Evolutionary conservation across 2,113 vertebrate species (phyloP).

Genomic region (Amblyopsis rosae): DNA sequence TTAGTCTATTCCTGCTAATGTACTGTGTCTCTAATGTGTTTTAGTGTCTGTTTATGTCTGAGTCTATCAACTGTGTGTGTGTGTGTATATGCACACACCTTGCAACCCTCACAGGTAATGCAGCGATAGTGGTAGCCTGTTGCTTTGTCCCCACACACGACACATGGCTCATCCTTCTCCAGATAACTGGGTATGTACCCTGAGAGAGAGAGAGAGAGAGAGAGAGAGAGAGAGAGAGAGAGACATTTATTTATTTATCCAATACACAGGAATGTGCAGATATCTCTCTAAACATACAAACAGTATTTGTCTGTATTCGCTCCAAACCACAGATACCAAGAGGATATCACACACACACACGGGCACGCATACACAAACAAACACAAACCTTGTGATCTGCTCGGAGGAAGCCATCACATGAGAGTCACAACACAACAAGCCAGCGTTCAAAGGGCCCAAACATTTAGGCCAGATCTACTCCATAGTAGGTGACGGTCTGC

Average conservation of each 20-base stretch:
- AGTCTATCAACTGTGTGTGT: slow-evolving; percentile 44
- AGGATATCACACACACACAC: background rate
- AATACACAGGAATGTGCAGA: background rate
- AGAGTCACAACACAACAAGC: slow-evolving; percentile 1
- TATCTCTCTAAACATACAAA: background rate
- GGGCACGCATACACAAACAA: background rate
- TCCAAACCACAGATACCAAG: background rate
- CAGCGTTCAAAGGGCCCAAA: background rate
- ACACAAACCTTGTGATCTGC: background rate
- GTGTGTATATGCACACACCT: slow-evolving; percentile 73
- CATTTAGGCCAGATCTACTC: background rate
- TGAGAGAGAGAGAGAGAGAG: slow-evolving; percentile 46
- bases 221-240: slow-evolving; percentile 16
- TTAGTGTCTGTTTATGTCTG: background rate
- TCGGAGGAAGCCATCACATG: background rate
- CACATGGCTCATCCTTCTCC: slow-evolving; percentile 99
- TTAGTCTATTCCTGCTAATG: too few species aligned
- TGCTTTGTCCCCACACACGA: slow-evolving; percentile 97
- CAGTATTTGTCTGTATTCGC: background rate
- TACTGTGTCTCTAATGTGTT: background rate
- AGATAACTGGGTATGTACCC: slow-evolving; percentile 99
- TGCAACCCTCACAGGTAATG: slow-evolving; percentile 98
- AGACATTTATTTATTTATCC: background rate
- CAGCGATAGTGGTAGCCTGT: slow-evolving; percentile 98
- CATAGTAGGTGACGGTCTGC: background rate